These are phyloP conservation scores for Actinernus sp. DNA, from an alignment of 92 coral and sea anemone genomes.

Conservation along the genomic window DNA sequence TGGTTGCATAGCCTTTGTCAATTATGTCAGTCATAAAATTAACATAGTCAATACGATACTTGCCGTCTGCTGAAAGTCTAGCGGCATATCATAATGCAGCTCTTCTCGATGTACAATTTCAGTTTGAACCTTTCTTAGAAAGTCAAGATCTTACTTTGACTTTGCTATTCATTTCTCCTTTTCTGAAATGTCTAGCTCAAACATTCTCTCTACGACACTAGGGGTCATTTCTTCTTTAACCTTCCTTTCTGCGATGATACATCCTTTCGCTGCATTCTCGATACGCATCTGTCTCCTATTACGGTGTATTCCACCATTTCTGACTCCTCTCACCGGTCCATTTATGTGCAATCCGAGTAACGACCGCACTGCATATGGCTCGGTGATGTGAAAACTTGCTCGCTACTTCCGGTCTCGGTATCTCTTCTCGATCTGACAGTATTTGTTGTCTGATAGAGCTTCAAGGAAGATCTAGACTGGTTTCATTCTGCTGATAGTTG, in stretches of 20 bases:
- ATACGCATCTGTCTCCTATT: slow-evolving; percentile 41
- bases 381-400: slow-evolving; percentile 32
- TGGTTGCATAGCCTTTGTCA: too few relatives aligned
- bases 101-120: slow-evolving; percentile 29
- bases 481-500: neutral
- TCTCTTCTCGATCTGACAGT: slow-evolving; percentile 53
- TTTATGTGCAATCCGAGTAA: slow-evolving; percentile 39
- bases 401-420: slow-evolving; percentile 47
- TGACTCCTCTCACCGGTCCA: too few relatives aligned
- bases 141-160: too few relatives aligned
- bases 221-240: slow-evolving; percentile 15
- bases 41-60: too few relatives aligned
- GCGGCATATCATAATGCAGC: too few relatives aligned
- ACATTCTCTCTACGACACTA: slow-evolving; percentile 18
- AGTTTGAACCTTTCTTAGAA: slow-evolving; percentile 13
- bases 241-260: slow-evolving; percentile 4
- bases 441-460: too few relatives aligned
- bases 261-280: neutral
- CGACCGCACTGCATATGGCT: slow-evolving; percentile 34
- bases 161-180: slow-evolving; percentile 31
- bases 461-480: too few relatives aligned
- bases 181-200: slow-evolving; percentile 39
- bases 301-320: slow-evolving; percentile 14
- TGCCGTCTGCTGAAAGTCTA: too few relatives aligned
- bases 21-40: too few relatives aligned